Percentiles rank a stretch among this genome's conserved stretches.
Evolutionary conservation across 2,888 invertebrate species (phyloP).

Genomic region (Apotomis turbidana): DNA sequence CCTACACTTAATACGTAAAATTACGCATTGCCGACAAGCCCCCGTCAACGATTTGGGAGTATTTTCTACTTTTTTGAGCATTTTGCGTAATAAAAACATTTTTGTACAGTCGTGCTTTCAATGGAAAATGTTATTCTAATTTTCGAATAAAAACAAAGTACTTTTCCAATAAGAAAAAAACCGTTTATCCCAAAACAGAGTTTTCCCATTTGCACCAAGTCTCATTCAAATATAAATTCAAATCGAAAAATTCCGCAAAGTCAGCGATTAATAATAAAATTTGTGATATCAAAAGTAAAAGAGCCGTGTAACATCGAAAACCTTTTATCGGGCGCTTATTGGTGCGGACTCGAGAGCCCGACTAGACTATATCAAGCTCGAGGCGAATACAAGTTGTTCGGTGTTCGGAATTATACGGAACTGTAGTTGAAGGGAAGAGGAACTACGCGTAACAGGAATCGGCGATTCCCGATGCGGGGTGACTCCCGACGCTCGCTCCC

Average conservation of each 20-base stretch:
- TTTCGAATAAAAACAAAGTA: no score
- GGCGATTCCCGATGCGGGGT: conserved; percentile 55
- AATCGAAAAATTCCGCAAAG: conserved; percentile 15
- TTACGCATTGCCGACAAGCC: no score
- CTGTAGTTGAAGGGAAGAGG: conserved; percentile 12
- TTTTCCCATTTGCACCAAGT: neutral
- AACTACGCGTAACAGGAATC: conserved; percentile 38
- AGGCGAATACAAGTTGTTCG: conserved; percentile 24
- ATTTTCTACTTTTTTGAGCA: no score
- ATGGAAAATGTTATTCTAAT: no score
- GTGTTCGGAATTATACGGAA: conserved; percentile 26
- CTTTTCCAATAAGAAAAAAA: no score
- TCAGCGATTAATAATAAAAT: conserved; percentile 20
- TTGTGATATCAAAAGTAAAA: conserved; percentile 51
- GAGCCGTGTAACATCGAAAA: conserved; percentile 63
- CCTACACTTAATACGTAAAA: no score
- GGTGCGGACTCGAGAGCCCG: conserved; percentile 47
- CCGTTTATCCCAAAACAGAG: neutral
- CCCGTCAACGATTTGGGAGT: no score
- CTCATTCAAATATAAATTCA: conserved; percentile 4
- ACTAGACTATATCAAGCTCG: conserved; percentile 27
- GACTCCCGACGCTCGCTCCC: conserved; percentile 53
- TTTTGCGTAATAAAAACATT: no score
- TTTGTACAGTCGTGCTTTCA: no score
- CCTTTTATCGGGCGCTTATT: conserved; percentile 63